Conservation (phyloP, 2,888 invertebrate genomes). For the Metacarcinus magister region DNA sequence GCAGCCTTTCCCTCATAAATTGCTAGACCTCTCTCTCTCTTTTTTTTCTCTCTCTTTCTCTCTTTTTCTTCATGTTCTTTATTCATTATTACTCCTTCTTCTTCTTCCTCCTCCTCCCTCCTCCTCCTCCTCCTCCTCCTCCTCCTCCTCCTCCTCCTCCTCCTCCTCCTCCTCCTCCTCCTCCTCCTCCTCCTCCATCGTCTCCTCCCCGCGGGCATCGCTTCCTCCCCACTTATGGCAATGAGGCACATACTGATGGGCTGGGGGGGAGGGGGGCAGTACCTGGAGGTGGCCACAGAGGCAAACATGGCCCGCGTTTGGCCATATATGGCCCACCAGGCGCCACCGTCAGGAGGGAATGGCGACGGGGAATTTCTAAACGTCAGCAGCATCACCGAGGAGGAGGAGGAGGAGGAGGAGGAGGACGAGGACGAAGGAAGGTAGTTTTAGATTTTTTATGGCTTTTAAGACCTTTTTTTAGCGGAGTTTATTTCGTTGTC, state of each 20-base stretch:
- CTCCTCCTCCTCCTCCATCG: conserved; percentile 17
- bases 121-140: background rate
- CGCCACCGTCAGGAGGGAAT: conserved; percentile 36
- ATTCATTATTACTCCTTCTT: background rate
- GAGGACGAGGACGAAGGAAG: too few species aligned
- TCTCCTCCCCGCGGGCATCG: background rate
- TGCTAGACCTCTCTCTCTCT: too few species aligned
- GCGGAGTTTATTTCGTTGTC: too few species aligned
- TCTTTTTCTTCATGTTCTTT: background rate
- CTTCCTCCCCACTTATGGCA: conserved; percentile 32
- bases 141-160: background rate
- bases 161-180: background rate
- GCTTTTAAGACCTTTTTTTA: too few species aligned
- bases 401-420: background rate
- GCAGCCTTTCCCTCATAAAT: too few species aligned
- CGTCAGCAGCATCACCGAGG: background rate
- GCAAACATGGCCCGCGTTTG: background rate
- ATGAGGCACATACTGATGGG: background rate
- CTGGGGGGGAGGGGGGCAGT: background rate
- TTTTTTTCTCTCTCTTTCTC: background rate
- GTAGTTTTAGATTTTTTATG: too few species aligned
- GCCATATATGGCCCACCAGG: conserved; percentile 14
- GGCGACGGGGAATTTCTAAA: conserved; percentile 9
- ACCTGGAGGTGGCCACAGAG: background rate
- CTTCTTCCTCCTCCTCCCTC: background rate